Evolutionary conservation across 2,888 invertebrate species (phyloP), one percentile per base, ranked within the genome.

Genomic region (Cyrtodaria siliqua): DNA sequence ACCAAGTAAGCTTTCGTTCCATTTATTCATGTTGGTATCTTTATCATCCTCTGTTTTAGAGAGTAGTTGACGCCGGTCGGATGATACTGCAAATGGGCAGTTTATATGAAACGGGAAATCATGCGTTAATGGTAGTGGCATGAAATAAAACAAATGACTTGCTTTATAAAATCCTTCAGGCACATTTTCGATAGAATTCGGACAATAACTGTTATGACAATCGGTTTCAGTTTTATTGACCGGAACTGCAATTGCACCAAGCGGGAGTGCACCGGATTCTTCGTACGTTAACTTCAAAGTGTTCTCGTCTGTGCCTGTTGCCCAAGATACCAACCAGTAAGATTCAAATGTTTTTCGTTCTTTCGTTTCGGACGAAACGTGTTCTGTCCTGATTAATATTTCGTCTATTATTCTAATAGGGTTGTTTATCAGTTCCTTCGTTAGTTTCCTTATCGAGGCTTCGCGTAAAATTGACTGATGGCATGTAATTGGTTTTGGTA

Each of bases 71-170:
- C 89, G 71, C 18, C 92, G 66, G 55, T 90, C 87, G 9, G 90
- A 86, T 18, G 87, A 86, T 3, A 91, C 82, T 24, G 88, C 38
- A 86, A 92, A 92, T 8, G 86, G 82, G 0, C 87, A 91, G 75
- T 91, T 92, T 27, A 92, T 75, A 62, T 91, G 90, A n/a, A 90
- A 79, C 8, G 87, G 85, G 6, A 91, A 79, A 1, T 76, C 78
- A 2, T 82, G 84, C 38, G 77, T 68, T 20, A 90, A 80, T 20
- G 91, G 90, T 23, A 92, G 74, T 1, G 92, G 92, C 20, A 92
- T 70, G 68, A 85, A 92, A 66, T 90, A 90, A 78, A 91, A 92
- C 0, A 91, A 29, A 44, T 79, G 83, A 6, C 85, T 84, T 20
- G 42, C 53, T 24, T 44, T 44, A 64, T 86, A 84, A 68, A 83